A percentile compares a stretch with the other conserved stretches of the same genome.
phyloP scores from a whole-genome alignment of 1,140 invertebrate genomes.

The Tetramorium alpestre region DNA sequence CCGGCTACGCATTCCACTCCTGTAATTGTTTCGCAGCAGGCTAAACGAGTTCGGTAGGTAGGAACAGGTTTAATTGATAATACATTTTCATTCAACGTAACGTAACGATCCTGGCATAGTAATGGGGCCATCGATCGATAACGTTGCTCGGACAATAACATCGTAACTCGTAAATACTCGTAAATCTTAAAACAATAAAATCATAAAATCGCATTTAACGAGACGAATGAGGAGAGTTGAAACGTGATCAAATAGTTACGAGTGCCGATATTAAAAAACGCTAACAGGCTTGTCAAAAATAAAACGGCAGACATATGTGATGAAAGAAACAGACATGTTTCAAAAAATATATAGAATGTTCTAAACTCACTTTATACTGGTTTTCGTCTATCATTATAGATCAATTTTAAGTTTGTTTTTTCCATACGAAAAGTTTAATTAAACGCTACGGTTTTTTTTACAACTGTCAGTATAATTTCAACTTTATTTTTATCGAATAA shows the following conservation, averaged over 20 bases:
- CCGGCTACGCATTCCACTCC: background rate
- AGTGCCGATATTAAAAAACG: slow-evolving; percentile 11
- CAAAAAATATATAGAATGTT: background rate
- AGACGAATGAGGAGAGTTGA: background rate
- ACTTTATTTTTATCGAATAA: background rate
- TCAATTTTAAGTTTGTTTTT: background rate
- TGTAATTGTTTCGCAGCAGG: slow-evolving; percentile 12
- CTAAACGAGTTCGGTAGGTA: background rate
- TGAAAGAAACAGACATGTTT: background rate
- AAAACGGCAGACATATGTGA: background rate
- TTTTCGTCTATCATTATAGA: too few species aligned
- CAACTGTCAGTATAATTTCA: background rate
- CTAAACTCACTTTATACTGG: background rate
- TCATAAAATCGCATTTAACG: background rate
- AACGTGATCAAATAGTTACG: background rate
- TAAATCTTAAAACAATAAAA: slow-evolving; percentile 18
- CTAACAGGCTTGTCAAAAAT: slow-evolving; percentile 10
- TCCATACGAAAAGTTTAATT: background rate
- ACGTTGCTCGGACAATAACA: background rate
- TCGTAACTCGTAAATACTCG: slow-evolving; percentile 22
- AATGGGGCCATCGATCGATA: background rate
- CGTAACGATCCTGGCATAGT: background rate
- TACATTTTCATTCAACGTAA: slow-evolving; percentile 7
- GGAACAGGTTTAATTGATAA: slow-evolving; percentile 29
- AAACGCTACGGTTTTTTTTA: background rate